A percentile compares a stretch with the other conserved stretches of the same genome.
These are phyloP conservation scores for Pristiophorus japonicus DNA, from an alignment of 2,113 vertebrate species.

Conservation along the genomic window DNA sequence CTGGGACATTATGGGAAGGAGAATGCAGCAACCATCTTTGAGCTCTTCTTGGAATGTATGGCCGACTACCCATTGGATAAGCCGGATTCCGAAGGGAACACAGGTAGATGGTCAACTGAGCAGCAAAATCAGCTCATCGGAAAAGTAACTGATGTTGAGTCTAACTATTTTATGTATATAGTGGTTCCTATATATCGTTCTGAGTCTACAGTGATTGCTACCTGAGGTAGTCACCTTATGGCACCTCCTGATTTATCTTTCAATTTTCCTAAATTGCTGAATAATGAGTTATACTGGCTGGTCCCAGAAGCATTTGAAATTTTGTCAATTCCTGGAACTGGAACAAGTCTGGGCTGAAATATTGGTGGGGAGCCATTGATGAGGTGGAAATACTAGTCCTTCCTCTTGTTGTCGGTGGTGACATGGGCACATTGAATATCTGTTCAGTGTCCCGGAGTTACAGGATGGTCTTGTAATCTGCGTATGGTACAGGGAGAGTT, in stretches of 20 bases:
- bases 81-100: constrained; percentile 88
- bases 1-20: constrained; percentile 97
- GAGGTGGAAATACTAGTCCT: not conserved
- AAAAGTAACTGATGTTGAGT: not conserved
- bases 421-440: not conserved
- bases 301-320: not conserved
- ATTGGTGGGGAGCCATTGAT: not conserved
- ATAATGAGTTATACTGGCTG: not conserved
- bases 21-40: constrained; percentile 93
- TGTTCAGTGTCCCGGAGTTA: not conserved
- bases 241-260: not conserved
- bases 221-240: not conserved
- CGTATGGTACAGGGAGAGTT: not conserved
- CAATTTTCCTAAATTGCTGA: not conserved
- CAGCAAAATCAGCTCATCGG: not conserved
- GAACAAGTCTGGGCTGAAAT: no score
- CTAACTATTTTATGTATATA: not conserved
- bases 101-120: constrained; percentile 57
- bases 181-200: not conserved
- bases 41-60: constrained; percentile 96
- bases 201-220: not conserved
- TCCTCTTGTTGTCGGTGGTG: not conserved
- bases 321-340: not conserved
- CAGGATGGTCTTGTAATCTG: not conserved
- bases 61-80: constrained; percentile 92